Evolutionary conservation across 2,797 vertebrate genomes (phyloP), one percentile per base, ranked within the genome.

Genomic region (Iguana delicatissima): DNA sequence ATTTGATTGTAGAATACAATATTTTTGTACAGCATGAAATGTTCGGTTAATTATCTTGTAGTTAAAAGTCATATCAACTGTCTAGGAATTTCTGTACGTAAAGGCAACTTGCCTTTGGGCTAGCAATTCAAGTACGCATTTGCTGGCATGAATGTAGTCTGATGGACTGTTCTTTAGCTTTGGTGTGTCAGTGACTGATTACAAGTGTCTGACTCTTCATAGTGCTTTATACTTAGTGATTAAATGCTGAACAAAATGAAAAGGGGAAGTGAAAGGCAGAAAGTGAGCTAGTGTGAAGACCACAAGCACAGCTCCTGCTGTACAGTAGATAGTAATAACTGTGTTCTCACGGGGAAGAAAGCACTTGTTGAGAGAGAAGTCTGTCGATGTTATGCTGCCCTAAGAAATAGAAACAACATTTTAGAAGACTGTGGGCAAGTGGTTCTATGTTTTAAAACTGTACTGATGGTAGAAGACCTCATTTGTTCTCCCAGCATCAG

Each of bases 331-430:
- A 57, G 96, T 88, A 94, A 99, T 97, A 91, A 99, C 98, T 1
- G 96, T 98, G 97, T 98, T 98, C 97, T 99, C 99, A 42, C 96
- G 95, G 0, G 99, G 99, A 91, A 99, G 98, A 97, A 98, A 98
- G 96, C 99, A 99, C 97, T 99, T 99, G 88, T 97, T 98, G 88
- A 99, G 97, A 55, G 97, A 93, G 88, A 98, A 98, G 42, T 98
- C 97, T 84, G 94, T 92, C 24, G 98, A 90, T 0, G 98, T 98
- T 95, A 99, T 94, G 14, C 98, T 98, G 55, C 98, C 98, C 99
- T 99, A 95, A 35, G 94, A 94, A 93, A 94, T 0, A 9, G 80
- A 93, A 94, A 91, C 81, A 6, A 24, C 93, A 77, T 85, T 57
- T 89, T 62, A 62, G 50, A 86, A 86, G 46, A 16, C 24, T 73